phyloP scores from a whole-genome alignment of 2,888 invertebrate species.

The Eledona agricola region DNA sequence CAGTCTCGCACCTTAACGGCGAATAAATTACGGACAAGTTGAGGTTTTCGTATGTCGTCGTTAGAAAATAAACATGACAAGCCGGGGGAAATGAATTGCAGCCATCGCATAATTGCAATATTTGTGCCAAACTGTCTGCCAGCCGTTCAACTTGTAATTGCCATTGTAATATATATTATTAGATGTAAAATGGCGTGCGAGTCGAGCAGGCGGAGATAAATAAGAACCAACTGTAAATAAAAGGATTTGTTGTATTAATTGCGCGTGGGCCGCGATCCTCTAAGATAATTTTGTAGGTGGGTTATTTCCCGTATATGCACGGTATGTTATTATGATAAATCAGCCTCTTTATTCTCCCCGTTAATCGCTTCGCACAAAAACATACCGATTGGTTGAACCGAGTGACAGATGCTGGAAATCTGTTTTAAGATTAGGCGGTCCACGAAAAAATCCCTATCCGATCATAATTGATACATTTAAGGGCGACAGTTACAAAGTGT shows the following conservation, averaged over 20 bases:
- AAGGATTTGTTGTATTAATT: conserved; percentile 30
- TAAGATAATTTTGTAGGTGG: conserved; percentile 30
- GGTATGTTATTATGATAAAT: conserved; percentile 24
- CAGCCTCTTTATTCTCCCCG: conserved; percentile 22
- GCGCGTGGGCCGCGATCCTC: conserved; percentile 29
- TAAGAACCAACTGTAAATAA: conserved; percentile 29
- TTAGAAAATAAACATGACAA: conserved; percentile 17
- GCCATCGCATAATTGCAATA: conserved; percentile 22
- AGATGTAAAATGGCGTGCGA: conserved; percentile 25
- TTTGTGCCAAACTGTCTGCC: conserved; percentile 30
- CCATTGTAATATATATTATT: conserved; percentile 32
- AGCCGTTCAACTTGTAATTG: conserved; percentile 31
- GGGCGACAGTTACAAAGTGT: conserved; percentile 18
- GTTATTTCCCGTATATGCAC: conserved; percentile 25
- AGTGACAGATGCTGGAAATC: conserved; percentile 13
- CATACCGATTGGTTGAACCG: too few species aligned
- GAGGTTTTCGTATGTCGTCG: conserved; percentile 7
- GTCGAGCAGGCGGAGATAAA: conserved; percentile 15
- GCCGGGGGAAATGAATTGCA: conserved; percentile 13
- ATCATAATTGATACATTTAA: conserved; percentile 24
- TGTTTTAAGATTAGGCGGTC: conserved; percentile 16
- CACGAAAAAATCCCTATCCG: conserved; percentile 5
- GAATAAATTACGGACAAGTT: conserved; percentile 24
- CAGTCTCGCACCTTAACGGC: conserved; percentile 8
- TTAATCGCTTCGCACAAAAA: conserved; percentile 12